phyloP scores from a whole-genome alignment of 2,888 invertebrate genomes.

The Scaptomyza polygonia region DNA sequence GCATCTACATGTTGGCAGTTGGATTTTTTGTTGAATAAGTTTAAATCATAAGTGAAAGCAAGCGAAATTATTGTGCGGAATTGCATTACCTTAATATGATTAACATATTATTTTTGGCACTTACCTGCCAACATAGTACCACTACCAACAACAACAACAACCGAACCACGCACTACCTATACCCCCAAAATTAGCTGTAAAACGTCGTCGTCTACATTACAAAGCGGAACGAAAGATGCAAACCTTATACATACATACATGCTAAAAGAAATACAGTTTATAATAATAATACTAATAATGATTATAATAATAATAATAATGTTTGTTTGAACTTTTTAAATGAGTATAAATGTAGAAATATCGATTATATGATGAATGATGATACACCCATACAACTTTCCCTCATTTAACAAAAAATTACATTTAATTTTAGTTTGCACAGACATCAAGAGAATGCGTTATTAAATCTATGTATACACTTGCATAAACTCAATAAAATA shows the following conservation, averaged over 20 bases:
- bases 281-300: conserved; percentile 42
- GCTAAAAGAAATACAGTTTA: conserved; percentile 35
- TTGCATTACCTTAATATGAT: conserved; percentile 76
- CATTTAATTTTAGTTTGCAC: conserved; percentile 47
- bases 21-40: conserved; percentile 58
- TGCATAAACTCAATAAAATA: conserved; percentile 55
- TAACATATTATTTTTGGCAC: conserved; percentile 73
- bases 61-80: conserved; percentile 51
- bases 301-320: conserved; percentile 54
- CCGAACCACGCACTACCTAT: conserved; percentile 22
- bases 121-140: conserved; percentile 41
- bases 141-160: conserved; percentile 23
- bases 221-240: conserved; percentile 52
- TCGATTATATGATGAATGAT: conserved; percentile 71
- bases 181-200: conserved; percentile 64
- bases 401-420: conserved; percentile 24
- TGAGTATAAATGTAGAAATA: conserved; percentile 71
- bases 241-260: conserved; percentile 59
- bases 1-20: conserved; percentile 42
- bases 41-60: conserved; percentile 27
- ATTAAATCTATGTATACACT: conserved; percentile 48
- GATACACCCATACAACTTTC: conserved; percentile 12
- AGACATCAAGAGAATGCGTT: conserved; percentile 36
- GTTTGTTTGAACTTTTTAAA: conserved; percentile 79
- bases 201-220: conserved; percentile 57